These are phyloP conservation scores for Drosophila sordidapex DNA, from an alignment of 2,888 invertebrate genomes.

Conservation along the genomic window DNA sequence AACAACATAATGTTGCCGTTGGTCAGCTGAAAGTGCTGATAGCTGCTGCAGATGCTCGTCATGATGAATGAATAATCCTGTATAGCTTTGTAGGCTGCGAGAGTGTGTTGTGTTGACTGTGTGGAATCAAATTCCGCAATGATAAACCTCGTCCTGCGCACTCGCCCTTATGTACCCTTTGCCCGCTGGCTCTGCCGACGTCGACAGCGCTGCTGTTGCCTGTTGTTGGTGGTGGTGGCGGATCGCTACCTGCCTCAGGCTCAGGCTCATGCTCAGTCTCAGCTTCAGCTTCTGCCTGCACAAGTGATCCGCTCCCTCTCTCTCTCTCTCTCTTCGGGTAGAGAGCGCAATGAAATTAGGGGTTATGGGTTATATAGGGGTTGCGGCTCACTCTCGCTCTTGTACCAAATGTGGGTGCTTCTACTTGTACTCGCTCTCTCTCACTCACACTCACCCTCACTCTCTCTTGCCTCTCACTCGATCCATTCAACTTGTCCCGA, in stretches of 20 bases:
- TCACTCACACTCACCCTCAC: conserved; percentile 3
- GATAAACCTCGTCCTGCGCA: conserved; percentile 85
- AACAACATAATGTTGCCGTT: conserved; percentile 75
- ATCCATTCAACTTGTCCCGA: conserved; percentile 53
- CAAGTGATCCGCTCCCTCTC: conserved; percentile 52
- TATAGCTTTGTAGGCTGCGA: conserved; percentile 43
- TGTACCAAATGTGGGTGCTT: conserved; percentile 54
- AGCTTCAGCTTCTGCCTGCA: conserved; percentile 26
- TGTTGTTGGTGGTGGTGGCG: conserved; percentile 20
- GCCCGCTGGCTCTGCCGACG: conserved; percentile 37
- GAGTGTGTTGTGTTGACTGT: conserved; percentile 78
- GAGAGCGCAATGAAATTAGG: conserved; percentile 20
- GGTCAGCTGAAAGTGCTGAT: conserved; percentile 76
- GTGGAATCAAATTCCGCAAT: conserved; percentile 86
- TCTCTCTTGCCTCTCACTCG: not conserved
- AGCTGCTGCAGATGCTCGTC: conserved; percentile 79
- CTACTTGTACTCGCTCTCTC: not conserved
- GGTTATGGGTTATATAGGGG: conserved; percentile 51
- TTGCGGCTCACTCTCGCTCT: conserved; percentile 30
- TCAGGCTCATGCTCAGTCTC: not conserved
- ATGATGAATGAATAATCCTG: conserved; percentile 46
- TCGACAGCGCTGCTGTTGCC: conserved; percentile 21
- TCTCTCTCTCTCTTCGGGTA: not conserved
- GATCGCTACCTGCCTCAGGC: conserved; percentile 52
- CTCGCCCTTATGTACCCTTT: conserved; percentile 82